Base-by-base conservation (phyloP, 2,797 vertebrate species). In the Geotria australis region DNA sequence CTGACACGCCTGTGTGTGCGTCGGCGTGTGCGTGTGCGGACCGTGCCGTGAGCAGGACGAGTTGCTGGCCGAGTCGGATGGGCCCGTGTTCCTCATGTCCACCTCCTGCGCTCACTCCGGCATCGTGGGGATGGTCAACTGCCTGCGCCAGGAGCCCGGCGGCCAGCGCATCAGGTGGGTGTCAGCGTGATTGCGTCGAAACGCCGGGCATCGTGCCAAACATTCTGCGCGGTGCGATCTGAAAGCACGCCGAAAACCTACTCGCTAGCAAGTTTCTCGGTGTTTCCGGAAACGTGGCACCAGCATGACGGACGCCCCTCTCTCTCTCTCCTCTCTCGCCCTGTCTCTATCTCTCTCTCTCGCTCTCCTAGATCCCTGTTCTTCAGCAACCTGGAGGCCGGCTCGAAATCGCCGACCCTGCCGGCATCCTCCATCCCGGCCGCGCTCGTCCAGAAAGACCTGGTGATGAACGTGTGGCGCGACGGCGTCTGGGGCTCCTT, bases 111-210 rank as follows among this genome's bases (percentile, higher is more conserved):
- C 65, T 4, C 77, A 80, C 65, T 84, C 79, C 0, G 91, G 91
- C 15, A 66, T 95, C 60, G 71, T 96, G 58, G 91, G 91, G 59
- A 72, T 98, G 83, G 83, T 93, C 61, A 98, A 85, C 71, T 98
- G 91, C 65, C 77, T 96, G 12, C 78, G 80, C n/a, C 80, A 78
- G 63, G 89, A 96, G 66, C 76, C 79, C 1, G 78, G 78, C 1
- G 85, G 91, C n/a, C 70, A 76, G 60, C 71, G 79, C 47, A 74
- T 96, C 68, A 81, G 85, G 91, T 95, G 68, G 9, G 69, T 2
- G 24, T 38, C 24, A 38, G 24, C 38, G 24, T 2, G 24, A 24
- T 24, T 24, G 24, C 3, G 24, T 38, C 24, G 38, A 38, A 38
- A 38, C 38, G 24, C 38, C 24, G 38, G 24, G 38, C 24, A 38